phyloP scores from a whole-genome alignment of 2,888 invertebrate genomes.

The Nematopogon swammerdamellus region DNA sequence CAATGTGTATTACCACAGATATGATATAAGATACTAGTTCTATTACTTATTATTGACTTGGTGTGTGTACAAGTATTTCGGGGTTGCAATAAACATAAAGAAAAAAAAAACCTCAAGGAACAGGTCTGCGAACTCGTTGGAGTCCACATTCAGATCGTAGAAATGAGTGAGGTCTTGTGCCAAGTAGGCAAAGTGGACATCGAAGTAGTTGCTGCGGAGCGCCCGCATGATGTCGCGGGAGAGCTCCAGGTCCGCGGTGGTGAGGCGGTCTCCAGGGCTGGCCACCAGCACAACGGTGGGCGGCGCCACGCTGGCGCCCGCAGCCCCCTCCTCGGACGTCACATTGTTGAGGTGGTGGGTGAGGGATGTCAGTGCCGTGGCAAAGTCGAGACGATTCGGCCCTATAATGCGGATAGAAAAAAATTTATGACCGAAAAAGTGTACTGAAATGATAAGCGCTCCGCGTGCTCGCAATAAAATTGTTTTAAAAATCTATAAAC shows the following conservation, averaged over 20 bases:
- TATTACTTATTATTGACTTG: too few species aligned
- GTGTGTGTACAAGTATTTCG: too few species aligned
- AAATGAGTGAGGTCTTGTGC: conserved; percentile 39
- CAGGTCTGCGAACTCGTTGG: conserved; percentile 46
- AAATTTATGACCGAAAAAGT: too few species aligned
- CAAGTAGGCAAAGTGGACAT: conserved; percentile 52
- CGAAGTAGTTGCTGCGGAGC: conserved; percentile 43
- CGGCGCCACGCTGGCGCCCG: conserved; percentile 28
- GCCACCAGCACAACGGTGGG: conserved; percentile 52
- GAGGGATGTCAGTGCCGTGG: conserved; percentile 43
- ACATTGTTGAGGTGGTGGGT: conserved; percentile 43
- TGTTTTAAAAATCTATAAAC: too few species aligned
- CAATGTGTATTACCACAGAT: too few species aligned
- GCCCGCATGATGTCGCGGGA: conserved; percentile 37
- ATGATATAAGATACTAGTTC: too few species aligned
- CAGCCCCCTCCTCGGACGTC: conserved; percentile 29
- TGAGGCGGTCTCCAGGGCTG: conserved; percentile 44
- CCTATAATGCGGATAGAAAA: conserved; percentile 30
- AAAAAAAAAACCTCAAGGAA: conserved; percentile 28
- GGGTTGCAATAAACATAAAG: too few species aligned
- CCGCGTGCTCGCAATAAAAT: too few species aligned
- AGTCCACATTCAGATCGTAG: conserved; percentile 41
- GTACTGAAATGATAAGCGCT: too few species aligned
- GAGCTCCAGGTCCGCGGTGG: conserved; percentile 34
- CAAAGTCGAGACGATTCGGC: conserved; percentile 50